Conservation (phyloP, 2,888 invertebrate species). For the Pegoplata infirma region DNA sequence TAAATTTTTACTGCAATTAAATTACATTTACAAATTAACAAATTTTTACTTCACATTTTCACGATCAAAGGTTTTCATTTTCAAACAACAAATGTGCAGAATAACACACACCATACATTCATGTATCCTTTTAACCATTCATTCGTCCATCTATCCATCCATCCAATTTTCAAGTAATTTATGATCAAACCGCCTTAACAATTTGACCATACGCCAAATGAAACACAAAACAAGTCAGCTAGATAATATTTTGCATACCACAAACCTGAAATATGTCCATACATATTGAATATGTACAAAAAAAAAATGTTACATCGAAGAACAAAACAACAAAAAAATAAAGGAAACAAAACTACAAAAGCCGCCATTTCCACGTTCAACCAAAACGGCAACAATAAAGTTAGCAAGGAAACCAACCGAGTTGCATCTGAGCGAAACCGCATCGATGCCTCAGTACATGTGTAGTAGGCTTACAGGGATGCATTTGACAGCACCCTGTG, state of each 20-base stretch:
- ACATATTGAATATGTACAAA: conserved; percentile 27
- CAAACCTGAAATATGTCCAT: conserved; percentile 34
- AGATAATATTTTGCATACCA: conserved; percentile 53
- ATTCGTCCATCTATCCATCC: conserved; percentile 11
- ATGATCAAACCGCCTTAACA: conserved; percentile 48
- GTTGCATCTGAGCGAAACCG: conserved; percentile 27
- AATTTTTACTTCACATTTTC: conserved; percentile 39
- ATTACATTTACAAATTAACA: conserved; percentile 26
- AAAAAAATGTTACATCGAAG: conserved; percentile 1
- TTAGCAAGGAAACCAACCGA: conserved; percentile 12
- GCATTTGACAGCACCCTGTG: too few relatives aligned
- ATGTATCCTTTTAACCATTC: too few relatives aligned
- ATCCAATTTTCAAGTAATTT: conserved; percentile 43
- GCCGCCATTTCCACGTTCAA: conserved; percentile 32
- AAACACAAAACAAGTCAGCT: conserved; percentile 31
- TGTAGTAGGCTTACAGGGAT: too few relatives aligned
- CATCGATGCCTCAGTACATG: too few relatives aligned
- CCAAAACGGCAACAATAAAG: not conserved
- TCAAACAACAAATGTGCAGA: not conserved
- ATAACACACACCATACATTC: not conserved
- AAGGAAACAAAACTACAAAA: conserved; percentile 4
- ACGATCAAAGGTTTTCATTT: conserved; percentile 19
- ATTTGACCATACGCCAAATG: conserved; percentile 55
- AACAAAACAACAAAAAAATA: not conserved
- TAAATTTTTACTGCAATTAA: not conserved